Conservation (phyloP, 2,888 invertebrate species). For the Drosophila tripunctata region DNA sequence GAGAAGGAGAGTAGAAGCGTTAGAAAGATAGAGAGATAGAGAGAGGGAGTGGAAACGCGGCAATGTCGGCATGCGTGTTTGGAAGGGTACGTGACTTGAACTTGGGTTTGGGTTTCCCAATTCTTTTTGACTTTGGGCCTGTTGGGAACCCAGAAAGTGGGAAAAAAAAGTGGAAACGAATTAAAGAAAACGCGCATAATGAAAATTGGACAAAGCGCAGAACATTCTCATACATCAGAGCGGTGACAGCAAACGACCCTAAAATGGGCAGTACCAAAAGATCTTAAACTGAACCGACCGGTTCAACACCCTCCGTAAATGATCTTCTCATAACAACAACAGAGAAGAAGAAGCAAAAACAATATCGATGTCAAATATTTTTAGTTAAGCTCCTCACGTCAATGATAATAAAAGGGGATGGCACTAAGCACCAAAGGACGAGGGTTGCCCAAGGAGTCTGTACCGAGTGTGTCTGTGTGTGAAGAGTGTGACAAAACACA, state of each 20-base stretch:
- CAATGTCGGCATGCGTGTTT: constrained; percentile 60
- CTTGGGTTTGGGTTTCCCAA: constrained; percentile 21
- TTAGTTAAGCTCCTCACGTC: constrained; percentile 56
- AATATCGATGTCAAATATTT: constrained; percentile 63
- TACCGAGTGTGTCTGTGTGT: background rate
- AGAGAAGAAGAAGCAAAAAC: constrained; percentile 26
- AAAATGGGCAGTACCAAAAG: constrained; percentile 9
- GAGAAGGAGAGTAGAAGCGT: no score
- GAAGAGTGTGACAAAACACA: constrained; percentile 5
- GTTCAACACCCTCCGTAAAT: constrained; percentile 26
- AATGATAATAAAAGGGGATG: constrained; percentile 68
- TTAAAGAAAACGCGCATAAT: constrained; percentile 64
- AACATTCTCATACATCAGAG: constrained; percentile 41
- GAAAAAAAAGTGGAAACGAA: constrained; percentile 54
- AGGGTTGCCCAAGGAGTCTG: background rate
- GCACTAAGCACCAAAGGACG: constrained; percentile 36
- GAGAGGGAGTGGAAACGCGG: background rate
- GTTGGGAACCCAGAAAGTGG: no score
- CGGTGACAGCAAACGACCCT: constrained; percentile 36
- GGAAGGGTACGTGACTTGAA: constrained; percentile 58
- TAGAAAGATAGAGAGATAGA: background rate
- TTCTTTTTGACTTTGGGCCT: constrained; percentile 8
- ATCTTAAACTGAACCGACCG: constrained; percentile 45
- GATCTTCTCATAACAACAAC: constrained; percentile 31
- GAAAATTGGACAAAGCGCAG: constrained; percentile 42